A percentile compares a stretch with the other conserved stretches of the same genome.
phyloP scores from a whole-genome alignment of 2,888 invertebrate species.

The Girardia tigrina region DNA sequence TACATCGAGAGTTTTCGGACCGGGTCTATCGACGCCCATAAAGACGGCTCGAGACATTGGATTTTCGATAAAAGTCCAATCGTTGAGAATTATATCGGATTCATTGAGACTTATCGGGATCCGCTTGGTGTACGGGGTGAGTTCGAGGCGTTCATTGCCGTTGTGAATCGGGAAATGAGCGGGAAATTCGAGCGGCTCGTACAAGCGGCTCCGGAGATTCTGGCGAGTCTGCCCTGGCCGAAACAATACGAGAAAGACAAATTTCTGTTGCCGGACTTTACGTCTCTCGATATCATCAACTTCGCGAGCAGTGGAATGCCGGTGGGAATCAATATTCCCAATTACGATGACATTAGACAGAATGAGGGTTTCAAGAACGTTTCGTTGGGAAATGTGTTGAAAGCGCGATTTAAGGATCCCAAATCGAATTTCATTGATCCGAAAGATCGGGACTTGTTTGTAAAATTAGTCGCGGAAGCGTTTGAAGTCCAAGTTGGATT shows the following conservation, averaged over 20 bases:
- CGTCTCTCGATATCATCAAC: slow-evolving; percentile 77
- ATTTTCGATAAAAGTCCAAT: slow-evolving; percentile 81
- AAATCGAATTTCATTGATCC: slow-evolving; percentile 66
- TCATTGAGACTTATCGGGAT: slow-evolving; percentile 81
- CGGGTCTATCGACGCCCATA: slow-evolving; percentile 72
- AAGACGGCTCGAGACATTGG: slow-evolving; percentile 81
- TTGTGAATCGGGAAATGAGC: slow-evolving; percentile 85
- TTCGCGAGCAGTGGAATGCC: slow-evolving; percentile 84
- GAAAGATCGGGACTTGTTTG: slow-evolving; percentile 64
- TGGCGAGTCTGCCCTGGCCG: slow-evolving; percentile 73
- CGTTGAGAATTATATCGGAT: slow-evolving; percentile 80
- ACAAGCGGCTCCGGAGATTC: slow-evolving; percentile 64
- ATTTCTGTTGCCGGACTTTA: slow-evolving; percentile 85
- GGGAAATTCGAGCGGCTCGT: slow-evolving; percentile 71
- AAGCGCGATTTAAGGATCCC: slow-evolving; percentile 66
- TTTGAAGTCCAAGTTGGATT: slow-evolving; percentile 86
- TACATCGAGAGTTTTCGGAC: slow-evolving; percentile 69
- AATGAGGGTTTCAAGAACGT: slow-evolving; percentile 93
- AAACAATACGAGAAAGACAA: slow-evolving; percentile 69
- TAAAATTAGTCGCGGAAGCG: slow-evolving; percentile 65
- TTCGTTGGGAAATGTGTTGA: slow-evolving; percentile 84
- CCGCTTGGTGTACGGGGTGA: slow-evolving; percentile 81
- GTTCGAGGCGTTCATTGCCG: slow-evolving; percentile 84
- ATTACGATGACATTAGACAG: slow-evolving; percentile 93
- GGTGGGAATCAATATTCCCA: slow-evolving; percentile 90